Conservation (phyloP, 2,888 invertebrate genomes). For the Villa cingulata region DNA sequence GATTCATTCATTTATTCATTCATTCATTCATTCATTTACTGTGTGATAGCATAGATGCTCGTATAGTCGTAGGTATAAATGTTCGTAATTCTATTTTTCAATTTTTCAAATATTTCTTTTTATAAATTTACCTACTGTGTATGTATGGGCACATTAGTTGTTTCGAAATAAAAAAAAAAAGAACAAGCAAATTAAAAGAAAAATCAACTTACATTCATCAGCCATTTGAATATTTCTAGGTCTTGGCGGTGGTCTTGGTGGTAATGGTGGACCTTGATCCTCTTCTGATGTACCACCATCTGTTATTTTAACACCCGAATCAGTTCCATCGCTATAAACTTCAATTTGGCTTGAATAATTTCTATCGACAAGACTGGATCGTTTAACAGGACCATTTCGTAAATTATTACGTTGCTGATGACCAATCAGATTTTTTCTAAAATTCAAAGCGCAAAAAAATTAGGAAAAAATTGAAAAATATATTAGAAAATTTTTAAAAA, state of each 20-base stretch:
- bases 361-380: constrained; percentile 16
- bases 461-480: not conserved
- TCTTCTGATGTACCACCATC: constrained; percentile 22
- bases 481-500: not conserved
- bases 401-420: constrained; percentile 15
- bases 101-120: too few relatives aligned
- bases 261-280: constrained; percentile 32
- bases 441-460: not conserved
- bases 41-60: too few relatives aligned
- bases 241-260: constrained; percentile 32
- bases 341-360: constrained; percentile 24
- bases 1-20: too few relatives aligned
- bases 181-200: too few relatives aligned
- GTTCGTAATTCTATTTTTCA: too few relatives aligned
- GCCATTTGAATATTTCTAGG: constrained; percentile 16
- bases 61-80: too few relatives aligned
- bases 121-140: too few relatives aligned
- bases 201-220: constrained; percentile 16
- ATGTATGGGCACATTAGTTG: too few relatives aligned
- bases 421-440: constrained; percentile 8
- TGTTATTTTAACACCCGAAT: constrained; percentile 23
- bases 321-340: constrained; percentile 26
- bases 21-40: too few relatives aligned
- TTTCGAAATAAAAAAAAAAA: too few relatives aligned
- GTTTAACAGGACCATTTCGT: constrained; percentile 7